Conservation (phyloP, 2,888 invertebrate genomes). For the Teleiodes luculella region DNA sequence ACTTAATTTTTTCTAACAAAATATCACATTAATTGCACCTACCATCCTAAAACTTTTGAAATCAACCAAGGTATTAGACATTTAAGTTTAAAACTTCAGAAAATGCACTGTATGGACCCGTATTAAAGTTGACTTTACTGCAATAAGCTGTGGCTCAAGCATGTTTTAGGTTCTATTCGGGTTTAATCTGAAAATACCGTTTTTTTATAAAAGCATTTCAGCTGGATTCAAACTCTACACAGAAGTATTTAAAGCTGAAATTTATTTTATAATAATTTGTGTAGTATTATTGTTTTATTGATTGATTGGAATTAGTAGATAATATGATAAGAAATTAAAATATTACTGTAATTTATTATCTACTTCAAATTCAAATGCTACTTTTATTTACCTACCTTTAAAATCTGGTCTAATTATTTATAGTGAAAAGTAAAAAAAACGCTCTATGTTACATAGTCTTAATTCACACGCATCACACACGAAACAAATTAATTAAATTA, state of each 20-base stretch:
- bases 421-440: no score
- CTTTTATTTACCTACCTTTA: no score
- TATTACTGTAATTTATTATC: no score
- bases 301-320: no score
- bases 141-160: constrained; percentile 12
- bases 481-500: no score
- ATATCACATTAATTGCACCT: not conserved
- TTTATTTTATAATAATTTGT: not conserved
- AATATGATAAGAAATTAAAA: no score
- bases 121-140: not conserved
- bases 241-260: not conserved
- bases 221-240: not conserved
- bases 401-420: no score
- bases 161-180: constrained; percentile 20
- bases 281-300: no score
- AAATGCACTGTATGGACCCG: not conserved
- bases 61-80: not conserved
- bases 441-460: no score
- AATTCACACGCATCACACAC: no score
- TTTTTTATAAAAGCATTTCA: constrained; percentile 21
- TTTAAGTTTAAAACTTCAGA: not conserved
- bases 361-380: no score
- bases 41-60: not conserved
- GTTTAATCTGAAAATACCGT: constrained; percentile 27
- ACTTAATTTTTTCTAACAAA: constrained; percentile 22